Evolutionary conservation across 2,797 vertebrate genomes (phyloP), one percentile per base, ranked within the genome.

Genomic region (Geotrypetes seraphini): DNA sequence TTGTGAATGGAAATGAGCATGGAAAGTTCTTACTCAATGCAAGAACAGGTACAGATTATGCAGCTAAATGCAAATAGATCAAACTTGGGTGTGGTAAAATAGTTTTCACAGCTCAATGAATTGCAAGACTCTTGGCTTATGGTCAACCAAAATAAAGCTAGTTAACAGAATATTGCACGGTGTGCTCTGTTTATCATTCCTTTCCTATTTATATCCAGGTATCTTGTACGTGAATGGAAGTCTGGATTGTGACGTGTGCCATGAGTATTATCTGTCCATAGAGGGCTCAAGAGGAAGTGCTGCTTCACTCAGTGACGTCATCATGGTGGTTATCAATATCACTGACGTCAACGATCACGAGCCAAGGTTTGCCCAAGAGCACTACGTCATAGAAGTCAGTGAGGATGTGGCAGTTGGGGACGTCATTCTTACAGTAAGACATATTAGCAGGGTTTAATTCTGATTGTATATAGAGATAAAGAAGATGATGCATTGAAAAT

Each of bases 271-370:
- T 60, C 71, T 99, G 56, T 93, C 93, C 6, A 64, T 99, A 0
- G 92, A 97, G 46, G 93, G 92, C 10, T 81, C 71, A 0, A 84
- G 89, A 4, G 86, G 84, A 20, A 83, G 78, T 54, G 82, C 86
- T 5, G 62, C 77, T 12, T 73, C 86, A 12, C 76, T 93, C 43
- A 85, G 72, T 0, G 94, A 99, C 36, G 66, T 88, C 41, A 80
- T 86, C 54, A 92, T 79, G 7, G 72, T 97, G 1, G 66, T 94
- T 50, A 73, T 99, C 65, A 93, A 92, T 27, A 65, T 99, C 58
- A 96, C 88, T 0, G 95, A 99, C 25, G 57, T 91, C 35, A 99
- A 97, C 2, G 95, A 99, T 58, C 88, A 99, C 3, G 27, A 66
- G 1, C 95, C 95, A 0, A 66, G 62, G 37, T 99, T 97, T 41